Evolutionary conservation across 2,113 vertebrate species (phyloP).

Genomic region (Mesoclemmys tuberculata): DNA sequence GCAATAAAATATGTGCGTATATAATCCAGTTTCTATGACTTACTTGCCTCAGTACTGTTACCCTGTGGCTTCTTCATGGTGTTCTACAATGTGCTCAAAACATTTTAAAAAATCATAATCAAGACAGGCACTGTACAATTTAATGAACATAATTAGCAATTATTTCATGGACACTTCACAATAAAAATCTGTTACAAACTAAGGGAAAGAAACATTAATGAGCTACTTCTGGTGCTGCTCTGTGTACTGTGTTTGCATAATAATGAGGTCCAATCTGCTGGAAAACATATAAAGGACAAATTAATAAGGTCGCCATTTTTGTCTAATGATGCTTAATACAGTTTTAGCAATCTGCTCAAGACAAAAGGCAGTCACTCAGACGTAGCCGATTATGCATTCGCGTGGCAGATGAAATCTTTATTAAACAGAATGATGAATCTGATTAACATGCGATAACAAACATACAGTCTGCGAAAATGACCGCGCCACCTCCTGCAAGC

Average conservation of each 20-base stretch:
- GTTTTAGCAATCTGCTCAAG: slow-evolving; percentile 84
- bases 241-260: slow-evolving; percentile 79
- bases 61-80: slow-evolving; percentile 31
- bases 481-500: slow-evolving; percentile 68
- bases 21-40: slow-evolving; percentile 31
- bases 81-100: slow-evolving; percentile 13
- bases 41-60: slow-evolving; percentile 6
- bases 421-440: slow-evolving; percentile 82
- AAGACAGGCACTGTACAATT: slow-evolving; percentile 60
- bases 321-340: slow-evolving; percentile 81
- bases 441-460: slow-evolving; percentile 84
- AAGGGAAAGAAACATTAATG: slow-evolving; percentile 74
- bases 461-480: slow-evolving; percentile 73
- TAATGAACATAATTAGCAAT: slow-evolving; percentile 73
- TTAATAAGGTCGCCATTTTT: slow-evolving; percentile 79
- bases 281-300: slow-evolving; percentile 82
- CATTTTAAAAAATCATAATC: neutral
- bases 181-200: slow-evolving; percentile 71
- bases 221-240: slow-evolving; percentile 70
- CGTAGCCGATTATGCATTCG: slow-evolving; percentile 79
- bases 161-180: slow-evolving; percentile 68
- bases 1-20: slow-evolving; percentile 40
- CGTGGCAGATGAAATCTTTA: slow-evolving; percentile 85
- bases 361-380: slow-evolving; percentile 79
- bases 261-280: slow-evolving; percentile 80